Evolutionary conservation across 2,888 invertebrate genomes (phyloP).

Genomic region (Sepioteuthis lessoniana): DNA sequence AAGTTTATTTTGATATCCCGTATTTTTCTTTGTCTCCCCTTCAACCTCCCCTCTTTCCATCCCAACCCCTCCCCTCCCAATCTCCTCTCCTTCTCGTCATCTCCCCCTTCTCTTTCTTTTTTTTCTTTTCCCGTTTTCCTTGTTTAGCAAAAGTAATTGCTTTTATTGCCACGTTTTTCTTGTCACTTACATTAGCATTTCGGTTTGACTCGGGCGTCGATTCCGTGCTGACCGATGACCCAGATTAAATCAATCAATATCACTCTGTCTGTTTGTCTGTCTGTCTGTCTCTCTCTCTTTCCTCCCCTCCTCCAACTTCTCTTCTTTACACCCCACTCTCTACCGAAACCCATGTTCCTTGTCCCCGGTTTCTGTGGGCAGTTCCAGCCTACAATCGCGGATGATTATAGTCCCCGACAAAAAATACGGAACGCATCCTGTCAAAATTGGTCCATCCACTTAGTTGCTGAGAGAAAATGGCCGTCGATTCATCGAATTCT

Average conservation of each 20-base stretch:
- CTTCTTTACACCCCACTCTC: not conserved
- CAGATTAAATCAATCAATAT: slow-evolving; percentile 23
- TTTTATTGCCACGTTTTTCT: not conserved
- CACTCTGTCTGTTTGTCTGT: not conserved
- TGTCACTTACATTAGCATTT: slow-evolving; percentile 14
- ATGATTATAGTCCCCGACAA: not conserved
- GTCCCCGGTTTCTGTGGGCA: slow-evolving; percentile 11
- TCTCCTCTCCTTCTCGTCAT: not conserved
- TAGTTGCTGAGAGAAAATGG: slow-evolving; percentile 33
- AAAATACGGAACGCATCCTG: slow-evolving; percentile 33
- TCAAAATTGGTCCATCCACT: slow-evolving; percentile 33
- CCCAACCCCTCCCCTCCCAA: not conserved
- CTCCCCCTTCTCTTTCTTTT: too few species aligned
- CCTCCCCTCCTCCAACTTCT: not conserved
- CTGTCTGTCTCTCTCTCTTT: not conserved
- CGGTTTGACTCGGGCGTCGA: slow-evolving; percentile 33
- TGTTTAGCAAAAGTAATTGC: not conserved
- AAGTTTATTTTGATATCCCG: not conserved
- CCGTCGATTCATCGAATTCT: not conserved
- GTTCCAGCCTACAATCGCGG: slow-evolving; percentile 25
- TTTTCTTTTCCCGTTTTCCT: not conserved
- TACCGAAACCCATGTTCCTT: not conserved
- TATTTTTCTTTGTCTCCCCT: not conserved
- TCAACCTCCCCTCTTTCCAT: too few species aligned
- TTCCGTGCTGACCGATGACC: slow-evolving; percentile 17